These are phyloP conservation scores for cat (Felis catus) DNA, from an alignment of 2,113 vertebrate genomes.

Conservation along the genomic window DNA sequence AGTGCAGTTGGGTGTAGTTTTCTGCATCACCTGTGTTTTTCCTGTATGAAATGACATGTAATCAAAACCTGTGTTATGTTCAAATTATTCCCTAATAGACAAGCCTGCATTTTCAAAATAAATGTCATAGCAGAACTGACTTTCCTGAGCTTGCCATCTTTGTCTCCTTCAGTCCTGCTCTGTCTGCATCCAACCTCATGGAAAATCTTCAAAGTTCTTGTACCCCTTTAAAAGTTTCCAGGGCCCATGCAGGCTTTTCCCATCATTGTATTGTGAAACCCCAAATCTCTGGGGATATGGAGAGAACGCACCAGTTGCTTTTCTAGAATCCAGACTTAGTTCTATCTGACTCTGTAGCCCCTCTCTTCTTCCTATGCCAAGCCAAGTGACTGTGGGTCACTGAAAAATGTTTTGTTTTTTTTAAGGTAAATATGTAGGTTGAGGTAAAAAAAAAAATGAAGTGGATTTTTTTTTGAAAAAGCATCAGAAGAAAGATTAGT, in stretches of 20 bases:
- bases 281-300: neutral
- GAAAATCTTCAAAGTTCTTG: neutral
- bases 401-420: neutral
- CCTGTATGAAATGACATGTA: neutral
- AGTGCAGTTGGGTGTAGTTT: neutral
- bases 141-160: neutral
- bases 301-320: neutral
- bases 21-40: neutral
- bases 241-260: neutral
- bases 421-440: neutral
- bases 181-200: neutral
- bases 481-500: constrained; percentile 56
- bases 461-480: constrained; percentile 30
- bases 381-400: neutral
- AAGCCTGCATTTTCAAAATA: neutral
- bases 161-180: neutral
- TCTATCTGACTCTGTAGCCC: neutral
- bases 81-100: neutral
- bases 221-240: neutral
- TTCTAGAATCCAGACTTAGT: constrained; percentile 1
- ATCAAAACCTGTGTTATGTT: neutral
- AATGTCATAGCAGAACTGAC: neutral
- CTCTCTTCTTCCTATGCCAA: neutral
- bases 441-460: neutral
- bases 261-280: neutral